Evolutionary conservation across 92 coral and sea anemone species (phyloP).

Genomic region (Zoanthus sansibaricus): DNA sequence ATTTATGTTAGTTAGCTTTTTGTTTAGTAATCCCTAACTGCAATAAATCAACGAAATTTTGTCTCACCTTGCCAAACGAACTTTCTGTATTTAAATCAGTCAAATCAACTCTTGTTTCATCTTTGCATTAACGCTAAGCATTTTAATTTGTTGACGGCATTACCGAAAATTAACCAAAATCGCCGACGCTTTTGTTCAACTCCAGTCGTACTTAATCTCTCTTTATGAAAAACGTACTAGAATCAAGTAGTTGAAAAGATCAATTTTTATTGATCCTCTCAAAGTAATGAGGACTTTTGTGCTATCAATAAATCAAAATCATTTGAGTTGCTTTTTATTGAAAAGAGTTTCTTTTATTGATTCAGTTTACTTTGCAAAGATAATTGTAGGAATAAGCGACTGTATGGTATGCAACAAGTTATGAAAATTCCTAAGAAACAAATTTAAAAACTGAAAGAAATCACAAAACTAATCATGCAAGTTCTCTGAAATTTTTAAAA

Average conservation of each 20-base stretch:
- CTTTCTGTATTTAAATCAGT: slow-evolving; percentile 4
- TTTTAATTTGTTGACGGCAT: slow-evolving; percentile 18
- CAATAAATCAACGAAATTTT: slow-evolving; percentile 17
- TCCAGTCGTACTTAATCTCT: background rate
- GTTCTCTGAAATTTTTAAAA: background rate
- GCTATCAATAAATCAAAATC: background rate
- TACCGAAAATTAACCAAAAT: background rate
- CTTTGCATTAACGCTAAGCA: background rate
- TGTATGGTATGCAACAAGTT: too few relatives aligned
- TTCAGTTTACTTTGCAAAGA: too few relatives aligned
- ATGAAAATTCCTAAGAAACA: background rate
- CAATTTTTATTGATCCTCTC: background rate
- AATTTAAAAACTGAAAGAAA: background rate
- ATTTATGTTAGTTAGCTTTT: slow-evolving; percentile 9
- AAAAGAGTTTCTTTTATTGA: background rate
- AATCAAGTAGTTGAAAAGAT: background rate
- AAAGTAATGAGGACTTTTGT: background rate
- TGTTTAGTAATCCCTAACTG: slow-evolving; percentile 11
- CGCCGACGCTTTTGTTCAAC: slow-evolving; percentile 23
- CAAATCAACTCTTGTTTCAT: slow-evolving; percentile 18
- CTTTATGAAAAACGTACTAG: slow-evolving; percentile 7
- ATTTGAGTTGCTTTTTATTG: background rate
- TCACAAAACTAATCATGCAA: background rate
- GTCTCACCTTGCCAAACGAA: background rate
- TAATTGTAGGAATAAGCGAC: too few relatives aligned